Percentiles rank a stretch among this genome's conserved stretches.
phyloP scores from a whole-genome alignment of 2,888 invertebrate genomes.

The Andrena fulva region DNA sequence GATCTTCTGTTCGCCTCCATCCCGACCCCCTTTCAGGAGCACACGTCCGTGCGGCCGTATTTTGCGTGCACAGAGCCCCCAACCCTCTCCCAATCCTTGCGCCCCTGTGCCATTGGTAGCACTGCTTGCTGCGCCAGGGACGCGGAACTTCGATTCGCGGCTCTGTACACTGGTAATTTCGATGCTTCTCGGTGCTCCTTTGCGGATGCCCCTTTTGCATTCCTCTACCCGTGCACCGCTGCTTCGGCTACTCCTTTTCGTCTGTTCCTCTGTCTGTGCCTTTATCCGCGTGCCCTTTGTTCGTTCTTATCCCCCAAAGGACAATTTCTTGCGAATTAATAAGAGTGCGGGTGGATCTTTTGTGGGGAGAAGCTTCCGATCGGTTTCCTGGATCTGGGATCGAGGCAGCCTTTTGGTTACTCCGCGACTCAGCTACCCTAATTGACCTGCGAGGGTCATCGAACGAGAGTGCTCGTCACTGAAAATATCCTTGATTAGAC shows the following conservation, averaged over 20 bases:
- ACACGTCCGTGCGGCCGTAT: conserved; percentile 49
- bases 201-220: background rate
- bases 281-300: background rate
- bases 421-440: too few species aligned
- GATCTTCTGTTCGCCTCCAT: conserved; percentile 70
- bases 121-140: conserved; percentile 31
- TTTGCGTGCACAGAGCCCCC: conserved; percentile 26
- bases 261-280: too few species aligned
- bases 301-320: too few species aligned
- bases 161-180: conserved; percentile 54
- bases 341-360: too few species aligned
- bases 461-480: too few species aligned
- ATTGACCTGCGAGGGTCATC: too few species aligned
- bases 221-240: background rate
- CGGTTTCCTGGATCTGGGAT: too few species aligned
- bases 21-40: conserved; percentile 51
- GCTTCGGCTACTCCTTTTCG: background rate
- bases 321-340: too few species aligned
- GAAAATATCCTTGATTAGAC: too few species aligned
- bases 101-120: background rate
- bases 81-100: background rate
- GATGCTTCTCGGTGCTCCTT: conserved; percentile 41
- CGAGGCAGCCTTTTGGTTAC: too few species aligned
- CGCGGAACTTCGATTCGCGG: conserved; percentile 67
- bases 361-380: background rate